phyloP scores from a whole-genome alignment of 2,888 invertebrate species.

The Abscondita cerata region DNA sequence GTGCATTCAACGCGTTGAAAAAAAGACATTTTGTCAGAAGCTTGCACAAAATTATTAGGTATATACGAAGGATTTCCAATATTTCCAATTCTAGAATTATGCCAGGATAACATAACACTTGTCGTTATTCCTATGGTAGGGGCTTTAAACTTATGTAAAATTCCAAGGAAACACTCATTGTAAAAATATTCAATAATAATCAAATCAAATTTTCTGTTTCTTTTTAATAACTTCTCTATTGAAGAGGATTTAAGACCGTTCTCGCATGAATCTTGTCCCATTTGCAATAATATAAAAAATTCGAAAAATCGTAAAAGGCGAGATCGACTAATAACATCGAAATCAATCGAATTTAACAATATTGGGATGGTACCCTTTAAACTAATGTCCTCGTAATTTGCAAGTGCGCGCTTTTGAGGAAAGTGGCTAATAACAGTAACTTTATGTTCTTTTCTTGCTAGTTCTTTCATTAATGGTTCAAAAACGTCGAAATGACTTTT shows the following conservation, averaged over 20 bases:
- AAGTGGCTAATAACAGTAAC: slow-evolving; percentile 73
- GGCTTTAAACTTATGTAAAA: slow-evolving; percentile 67
- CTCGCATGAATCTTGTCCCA: neutral
- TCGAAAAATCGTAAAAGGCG: too few species aligned
- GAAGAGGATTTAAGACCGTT: neutral
- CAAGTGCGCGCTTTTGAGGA: slow-evolving; percentile 53
- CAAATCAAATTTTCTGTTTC: slow-evolving; percentile 60
- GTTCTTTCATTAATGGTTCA: slow-evolving; percentile 65
- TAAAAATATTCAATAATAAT: slow-evolving; percentile 73
- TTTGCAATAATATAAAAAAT: neutral
- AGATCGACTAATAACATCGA: slow-evolving; percentile 8
- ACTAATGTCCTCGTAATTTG: slow-evolving; percentile 66
- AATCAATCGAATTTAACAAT: slow-evolving; percentile 20
- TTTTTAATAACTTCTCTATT: neutral
- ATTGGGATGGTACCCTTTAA: slow-evolving; percentile 51
- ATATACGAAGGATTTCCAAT: slow-evolving; percentile 59
- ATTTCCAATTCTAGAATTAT: slow-evolving; percentile 57
- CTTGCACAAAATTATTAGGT: slow-evolving; percentile 57
- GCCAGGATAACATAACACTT: slow-evolving; percentile 59
- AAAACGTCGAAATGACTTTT: slow-evolving; percentile 76
- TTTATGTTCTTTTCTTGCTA: slow-evolving; percentile 70
- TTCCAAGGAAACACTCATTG: slow-evolving; percentile 70
- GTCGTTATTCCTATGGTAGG: slow-evolving; percentile 63
- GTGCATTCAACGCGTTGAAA: slow-evolving; percentile 47
- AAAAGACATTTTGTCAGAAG: slow-evolving; percentile 45